A percentile compares a stretch with the other conserved stretches of the same genome.
Evolutionary conservation across 35 echinoderm and acorn worm species (phyloP).

Genomic region (Heliocidaris tuberculata): DNA sequence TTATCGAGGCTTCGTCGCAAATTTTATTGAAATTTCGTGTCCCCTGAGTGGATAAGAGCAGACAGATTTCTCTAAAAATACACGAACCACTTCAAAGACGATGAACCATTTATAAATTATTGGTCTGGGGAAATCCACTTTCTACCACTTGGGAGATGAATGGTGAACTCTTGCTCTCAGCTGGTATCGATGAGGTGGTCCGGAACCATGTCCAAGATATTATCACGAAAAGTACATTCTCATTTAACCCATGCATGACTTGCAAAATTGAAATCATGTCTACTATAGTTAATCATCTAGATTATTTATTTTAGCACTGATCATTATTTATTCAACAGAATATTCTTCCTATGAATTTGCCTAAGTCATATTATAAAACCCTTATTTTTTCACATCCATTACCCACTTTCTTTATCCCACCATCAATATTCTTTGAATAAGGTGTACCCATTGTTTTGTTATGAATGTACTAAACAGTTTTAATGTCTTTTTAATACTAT

Average conservation of each 20-base stretch:
- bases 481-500: too few relatives aligned
- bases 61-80: background rate
- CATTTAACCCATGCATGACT: background rate
- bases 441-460: too few relatives aligned
- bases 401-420: too few relatives aligned
- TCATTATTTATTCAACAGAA: too few relatives aligned
- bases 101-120: background rate
- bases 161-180: background rate
- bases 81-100: background rate
- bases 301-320: too few relatives aligned
- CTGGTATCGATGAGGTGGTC: slow-evolving; percentile 7
- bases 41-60: background rate
- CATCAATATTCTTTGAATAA: too few relatives aligned
- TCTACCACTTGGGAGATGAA: background rate
- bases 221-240: background rate
- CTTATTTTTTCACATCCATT: too few relatives aligned
- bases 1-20: background rate
- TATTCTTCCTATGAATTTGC: too few relatives aligned
- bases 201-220: background rate
- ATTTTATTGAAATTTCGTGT: slow-evolving; percentile 12
- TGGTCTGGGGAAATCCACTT: background rate
- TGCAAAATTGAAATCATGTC: background rate
- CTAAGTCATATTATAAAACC: too few relatives aligned
- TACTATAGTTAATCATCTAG: too few relatives aligned
- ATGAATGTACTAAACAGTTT: too few relatives aligned